These are phyloP conservation scores for Sebastes minor DNA, from an alignment of 2,797 vertebrate genomes.

Conservation along the genomic window DNA sequence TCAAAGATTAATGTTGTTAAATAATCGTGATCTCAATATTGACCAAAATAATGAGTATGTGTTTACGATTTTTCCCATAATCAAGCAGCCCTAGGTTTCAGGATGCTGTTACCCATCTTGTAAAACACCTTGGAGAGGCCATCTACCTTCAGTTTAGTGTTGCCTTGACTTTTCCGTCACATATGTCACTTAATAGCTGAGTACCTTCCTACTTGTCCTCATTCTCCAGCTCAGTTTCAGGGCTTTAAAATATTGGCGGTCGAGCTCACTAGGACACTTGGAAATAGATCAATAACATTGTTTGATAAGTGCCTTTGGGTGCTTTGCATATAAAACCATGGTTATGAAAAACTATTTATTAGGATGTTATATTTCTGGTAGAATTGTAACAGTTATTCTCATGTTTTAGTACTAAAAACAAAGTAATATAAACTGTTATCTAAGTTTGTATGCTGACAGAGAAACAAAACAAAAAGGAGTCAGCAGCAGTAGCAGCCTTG, in stretches of 20 bases:
- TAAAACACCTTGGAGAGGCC: neutral
- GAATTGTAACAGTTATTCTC: neutral
- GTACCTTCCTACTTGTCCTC: neutral
- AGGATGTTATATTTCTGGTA: neutral
- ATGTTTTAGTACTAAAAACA: neutral
- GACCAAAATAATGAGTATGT: too few species aligned
- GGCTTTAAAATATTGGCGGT: neutral
- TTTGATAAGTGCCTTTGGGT: neutral
- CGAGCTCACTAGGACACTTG: neutral
- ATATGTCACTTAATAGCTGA: neutral
- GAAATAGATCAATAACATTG: neutral
- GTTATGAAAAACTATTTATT: neutral
- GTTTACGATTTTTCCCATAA: accelerated
- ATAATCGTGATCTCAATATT: too few species aligned
- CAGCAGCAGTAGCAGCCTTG: neutral
- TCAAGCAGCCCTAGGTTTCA: neutral
- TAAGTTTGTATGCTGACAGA: neutral
- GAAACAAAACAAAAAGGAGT: neutral
- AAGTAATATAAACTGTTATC: neutral
- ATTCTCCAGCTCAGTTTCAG: neutral
- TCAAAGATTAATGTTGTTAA: too few species aligned
- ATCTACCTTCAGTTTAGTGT: neutral
- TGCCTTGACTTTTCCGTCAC: neutral
- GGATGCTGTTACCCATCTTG: neutral
- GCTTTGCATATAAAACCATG: neutral